These are phyloP conservation scores for Drosophila pseudoobscura DNA, from an alignment of 1,140 invertebrate species.

Conservation along the genomic window DNA sequence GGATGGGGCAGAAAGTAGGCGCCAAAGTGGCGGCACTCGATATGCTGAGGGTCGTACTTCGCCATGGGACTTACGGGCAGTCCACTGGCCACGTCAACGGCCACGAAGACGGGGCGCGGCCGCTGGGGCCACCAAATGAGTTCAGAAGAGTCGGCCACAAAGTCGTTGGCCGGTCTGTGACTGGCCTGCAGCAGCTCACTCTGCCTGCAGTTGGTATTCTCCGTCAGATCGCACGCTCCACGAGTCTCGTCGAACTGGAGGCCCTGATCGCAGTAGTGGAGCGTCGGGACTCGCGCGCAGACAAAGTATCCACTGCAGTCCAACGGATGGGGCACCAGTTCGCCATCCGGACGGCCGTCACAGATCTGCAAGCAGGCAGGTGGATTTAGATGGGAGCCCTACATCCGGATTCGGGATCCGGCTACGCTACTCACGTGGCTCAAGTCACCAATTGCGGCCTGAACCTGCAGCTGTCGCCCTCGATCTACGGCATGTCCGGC, in stretches of 20 bases:
- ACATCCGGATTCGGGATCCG: not conserved
- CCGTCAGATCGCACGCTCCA: slow-evolving; percentile 51
- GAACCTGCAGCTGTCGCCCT: slow-evolving; percentile 17
- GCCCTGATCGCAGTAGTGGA: slow-evolving; percentile 54
- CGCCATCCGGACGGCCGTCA: slow-evolving; percentile 26
- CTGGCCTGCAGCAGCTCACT: not conserved
- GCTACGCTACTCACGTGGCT: slow-evolving; percentile 52
- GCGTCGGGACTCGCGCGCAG: slow-evolving; percentile 43
- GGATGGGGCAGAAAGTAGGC: slow-evolving; percentile 80
- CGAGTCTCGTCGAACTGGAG: slow-evolving; percentile 49
- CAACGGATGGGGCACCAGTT: slow-evolving; percentile 54
- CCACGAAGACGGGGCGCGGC: slow-evolving; percentile 55
- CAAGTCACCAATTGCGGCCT: slow-evolving; percentile 37
- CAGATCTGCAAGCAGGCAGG: slow-evolving; percentile 51
- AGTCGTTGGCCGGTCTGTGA: no score
- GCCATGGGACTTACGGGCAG: slow-evolving; percentile 59
- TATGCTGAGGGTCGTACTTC: slow-evolving; percentile 63
- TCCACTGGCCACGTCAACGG: slow-evolving; percentile 65
- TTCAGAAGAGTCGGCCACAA: slow-evolving; percentile 14
- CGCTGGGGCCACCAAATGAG: slow-evolving; percentile 47
- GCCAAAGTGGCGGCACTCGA: slow-evolving; percentile 72
- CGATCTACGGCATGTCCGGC: slow-evolving; percentile 8
- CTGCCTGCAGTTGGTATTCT: slow-evolving; percentile 44
- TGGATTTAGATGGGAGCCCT: not conserved
- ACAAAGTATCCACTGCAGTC: slow-evolving; percentile 68